Evolutionary conservation across 2,888 invertebrate genomes (phyloP), one percentile per base, ranked within the genome.

Genomic region (Netelia inedita): DNA sequence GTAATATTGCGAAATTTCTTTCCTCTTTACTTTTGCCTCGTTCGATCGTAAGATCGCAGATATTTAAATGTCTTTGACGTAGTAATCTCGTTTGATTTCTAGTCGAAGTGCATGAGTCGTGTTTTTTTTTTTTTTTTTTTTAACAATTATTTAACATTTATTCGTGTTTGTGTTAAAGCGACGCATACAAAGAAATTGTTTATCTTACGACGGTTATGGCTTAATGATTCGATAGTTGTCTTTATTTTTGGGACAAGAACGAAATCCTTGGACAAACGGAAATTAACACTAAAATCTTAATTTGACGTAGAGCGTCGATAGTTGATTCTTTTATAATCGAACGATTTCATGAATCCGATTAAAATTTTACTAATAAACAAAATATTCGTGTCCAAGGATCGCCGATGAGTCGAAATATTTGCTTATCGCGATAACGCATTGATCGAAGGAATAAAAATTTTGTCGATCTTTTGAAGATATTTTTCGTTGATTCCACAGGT

Each of bases 401-500:
- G 6, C 35, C 8, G 35, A 35, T 35, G 6, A 35, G 35, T 35
- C 35, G 35, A 35, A 35, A 35, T 6, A 35, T 35, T 35, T 35
- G 35, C 35, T 35, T 35, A 35, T 6, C 8, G 35, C 6, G 1
- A 6, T 5, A 35, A 35, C 35, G 35, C 35, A 35, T 35, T 35
- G 35, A 35, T 6, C 35, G 6, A 35, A 35, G 6, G 6, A 35
- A 35, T 2, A 28, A 28, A 28, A 28, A 5, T 35, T 35, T 35
- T 35, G 5, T 35, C 6, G 6, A 35, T 5, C 6, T 35, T 35
- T 35, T 35, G 35, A 35, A 35, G 2, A 21, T 28, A 43, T 3
- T 69, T 28, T 10, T 43, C 16, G 1, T 68, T 16, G 10, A 94
- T 94, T 90, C 94, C 95, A 14, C 94, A 96, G 96, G 96, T 97